These are phyloP conservation scores for Sciurus vulgaris DNA, from an alignment of 2,797 vertebrate genomes.

Conservation along the genomic window DNA sequence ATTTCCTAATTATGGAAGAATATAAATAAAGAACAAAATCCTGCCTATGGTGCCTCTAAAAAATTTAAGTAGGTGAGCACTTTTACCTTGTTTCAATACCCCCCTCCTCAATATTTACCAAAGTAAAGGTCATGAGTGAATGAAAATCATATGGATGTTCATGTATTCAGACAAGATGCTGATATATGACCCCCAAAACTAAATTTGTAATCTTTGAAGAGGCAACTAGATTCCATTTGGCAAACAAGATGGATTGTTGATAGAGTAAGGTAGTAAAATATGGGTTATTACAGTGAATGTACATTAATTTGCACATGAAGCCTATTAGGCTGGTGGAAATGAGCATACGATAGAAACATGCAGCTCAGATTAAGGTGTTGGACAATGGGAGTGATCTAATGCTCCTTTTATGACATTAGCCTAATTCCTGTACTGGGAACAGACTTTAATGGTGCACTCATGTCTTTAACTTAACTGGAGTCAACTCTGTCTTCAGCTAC, in stretches of 20 bases:
- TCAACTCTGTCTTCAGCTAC: neutral
- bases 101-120: neutral
- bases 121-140: neutral
- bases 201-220: neutral
- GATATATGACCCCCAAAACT: neutral
- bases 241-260: neutral
- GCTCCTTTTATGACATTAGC: neutral
- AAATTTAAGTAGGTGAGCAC: neutral
- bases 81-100: neutral
- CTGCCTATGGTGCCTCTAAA: neutral
- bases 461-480: neutral
- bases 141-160: neutral
- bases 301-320: slow-evolving; percentile 16
- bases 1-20: neutral
- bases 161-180: neutral
- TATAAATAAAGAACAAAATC: neutral
- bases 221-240: neutral
- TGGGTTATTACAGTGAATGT: neutral
- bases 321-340: neutral
- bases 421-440: neutral
- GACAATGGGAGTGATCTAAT: neutral
- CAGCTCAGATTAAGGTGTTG: neutral
- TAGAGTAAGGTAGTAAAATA: neutral
- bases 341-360: neutral
- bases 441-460: neutral